A percentile compares a stretch with the other conserved stretches of the same genome.
phyloP scores from a whole-genome alignment of 2,888 invertebrate species.

The Apoda limacodes region DNA sequence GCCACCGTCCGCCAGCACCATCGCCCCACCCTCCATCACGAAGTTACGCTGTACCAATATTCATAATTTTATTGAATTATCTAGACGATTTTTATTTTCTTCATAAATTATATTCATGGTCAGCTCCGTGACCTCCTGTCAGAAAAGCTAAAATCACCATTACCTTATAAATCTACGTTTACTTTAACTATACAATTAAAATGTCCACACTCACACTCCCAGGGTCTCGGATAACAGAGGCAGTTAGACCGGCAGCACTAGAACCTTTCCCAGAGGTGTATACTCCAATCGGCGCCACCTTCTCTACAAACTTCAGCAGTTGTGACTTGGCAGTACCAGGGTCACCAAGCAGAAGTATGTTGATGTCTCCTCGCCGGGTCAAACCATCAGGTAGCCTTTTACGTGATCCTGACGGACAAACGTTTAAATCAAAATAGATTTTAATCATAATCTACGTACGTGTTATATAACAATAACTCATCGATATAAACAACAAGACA shows the following conservation, averaged over 20 bases:
- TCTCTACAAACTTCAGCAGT: conserved; percentile 96
- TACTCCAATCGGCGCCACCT: conserved; percentile 91
- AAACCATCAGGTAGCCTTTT: conserved; percentile 95
- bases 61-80: neutral
- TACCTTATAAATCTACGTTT: neutral
- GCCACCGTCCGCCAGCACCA: conserved; percentile 99
- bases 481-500: no score
- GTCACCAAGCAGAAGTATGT: conserved; percentile 94
- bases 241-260: conserved; percentile 98
- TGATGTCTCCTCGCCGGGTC: conserved; percentile 96
- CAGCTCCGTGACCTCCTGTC: neutral
- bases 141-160: conserved; percentile 1
- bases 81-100: neutral
- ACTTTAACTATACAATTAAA: conserved; percentile 5
- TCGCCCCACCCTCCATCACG: conserved; percentile 98
- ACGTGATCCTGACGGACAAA: conserved; percentile 73
- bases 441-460: no score
- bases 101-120: conserved; percentile 1
- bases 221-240: conserved; percentile 96
- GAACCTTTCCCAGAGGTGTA: conserved; percentile 99
- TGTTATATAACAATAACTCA: no score
- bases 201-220: conserved; percentile 83
- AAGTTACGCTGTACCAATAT: conserved; percentile 98
- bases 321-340: conserved; percentile 99
- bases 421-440: conserved; percentile 4